Evolutionary conservation across 2,113 vertebrate genomes (phyloP).

Genomic region (Tricholaema leucomelas): DNA sequence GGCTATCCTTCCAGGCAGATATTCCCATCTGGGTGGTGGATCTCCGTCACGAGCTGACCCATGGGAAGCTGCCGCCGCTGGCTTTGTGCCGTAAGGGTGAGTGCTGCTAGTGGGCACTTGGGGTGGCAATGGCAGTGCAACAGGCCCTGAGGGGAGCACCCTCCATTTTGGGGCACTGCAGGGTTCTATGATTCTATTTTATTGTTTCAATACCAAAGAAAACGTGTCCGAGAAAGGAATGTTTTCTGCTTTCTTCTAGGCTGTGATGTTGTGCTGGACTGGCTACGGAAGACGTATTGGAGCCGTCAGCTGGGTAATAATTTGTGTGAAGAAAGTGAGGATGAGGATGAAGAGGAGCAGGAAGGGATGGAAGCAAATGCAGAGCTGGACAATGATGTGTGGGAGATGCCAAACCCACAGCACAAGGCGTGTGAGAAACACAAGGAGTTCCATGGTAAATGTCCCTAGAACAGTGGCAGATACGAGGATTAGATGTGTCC

Average conservation of each 20-base stretch:
- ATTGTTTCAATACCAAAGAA: background rate
- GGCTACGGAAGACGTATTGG: conserved; percentile 94
- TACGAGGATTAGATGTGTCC: background rate
- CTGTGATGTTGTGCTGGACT: conserved; percentile 90
- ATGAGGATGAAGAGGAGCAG: conserved; percentile 72
- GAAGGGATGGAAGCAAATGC: background rate
- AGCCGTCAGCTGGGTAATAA: conserved; percentile 86
- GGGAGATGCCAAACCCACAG: conserved; percentile 34
- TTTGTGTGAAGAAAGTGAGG: conserved; percentile 77
- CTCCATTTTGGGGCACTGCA: fast-evolving
- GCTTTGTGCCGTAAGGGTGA: conserved; percentile 89
- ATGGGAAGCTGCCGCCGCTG: conserved; percentile 87
- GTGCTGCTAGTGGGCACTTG: fast-evolving
- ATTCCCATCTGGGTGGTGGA: conserved; percentile 95
- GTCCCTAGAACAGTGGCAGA: background rate
- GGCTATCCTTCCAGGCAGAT: conserved; percentile 74
- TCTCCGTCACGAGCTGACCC: conserved; percentile 91
- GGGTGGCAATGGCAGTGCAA: background rate
- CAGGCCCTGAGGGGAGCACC: background rate
- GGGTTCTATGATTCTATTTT: background rate
- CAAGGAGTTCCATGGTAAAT: conserved; percentile 82
- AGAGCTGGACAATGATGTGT: conserved; percentile 71
- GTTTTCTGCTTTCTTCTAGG: conserved; percentile 62
- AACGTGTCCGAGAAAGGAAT: background rate
- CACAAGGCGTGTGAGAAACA: conserved; percentile 70